Conservation (phyloP, 2,888 invertebrate species). For the Scaptomyza parva region DNA sequence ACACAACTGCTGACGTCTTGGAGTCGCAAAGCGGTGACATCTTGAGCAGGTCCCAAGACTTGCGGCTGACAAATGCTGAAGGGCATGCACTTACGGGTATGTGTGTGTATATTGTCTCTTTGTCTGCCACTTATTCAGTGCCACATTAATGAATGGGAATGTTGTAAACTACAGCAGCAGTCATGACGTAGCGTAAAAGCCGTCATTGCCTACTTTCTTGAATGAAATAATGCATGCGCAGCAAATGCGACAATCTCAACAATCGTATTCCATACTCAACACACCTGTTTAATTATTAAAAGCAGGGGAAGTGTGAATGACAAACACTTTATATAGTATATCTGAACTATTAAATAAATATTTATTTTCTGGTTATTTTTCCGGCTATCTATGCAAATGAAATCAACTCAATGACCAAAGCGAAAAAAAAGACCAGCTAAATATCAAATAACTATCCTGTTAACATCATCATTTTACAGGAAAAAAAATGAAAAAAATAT, state of each 20-base stretch:
- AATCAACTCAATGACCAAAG: background rate
- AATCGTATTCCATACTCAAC: slow-evolving; percentile 30
- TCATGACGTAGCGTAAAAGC: slow-evolving; percentile 14
- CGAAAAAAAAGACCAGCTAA: background rate
- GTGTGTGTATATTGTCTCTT: background rate
- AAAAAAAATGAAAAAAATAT: background rate
- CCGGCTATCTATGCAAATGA: background rate
- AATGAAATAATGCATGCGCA: slow-evolving; percentile 51
- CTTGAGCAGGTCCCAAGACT: slow-evolving; percentile 24
- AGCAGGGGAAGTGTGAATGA: slow-evolving; percentile 18
- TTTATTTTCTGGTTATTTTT: background rate
- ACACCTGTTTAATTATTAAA: background rate
- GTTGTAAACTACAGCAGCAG: slow-evolving; percentile 34
- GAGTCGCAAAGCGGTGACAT: slow-evolving; percentile 37
- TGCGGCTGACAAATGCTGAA: slow-evolving; percentile 52
- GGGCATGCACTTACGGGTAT: slow-evolving; percentile 47
- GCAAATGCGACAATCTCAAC: slow-evolving; percentile 32
- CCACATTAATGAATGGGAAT: slow-evolving; percentile 45
- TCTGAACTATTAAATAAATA: background rate
- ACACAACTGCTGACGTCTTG: slow-evolving; percentile 34
- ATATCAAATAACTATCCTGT: slow-evolving; percentile 43
- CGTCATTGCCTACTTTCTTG: slow-evolving; percentile 50
- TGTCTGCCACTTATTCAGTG: slow-evolving; percentile 29
- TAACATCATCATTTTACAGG: slow-evolving; percentile 22
- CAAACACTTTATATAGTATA: background rate